phyloP scores from a whole-genome alignment of 2,113 vertebrate genomes.

The Centropus unirufus region DNA sequence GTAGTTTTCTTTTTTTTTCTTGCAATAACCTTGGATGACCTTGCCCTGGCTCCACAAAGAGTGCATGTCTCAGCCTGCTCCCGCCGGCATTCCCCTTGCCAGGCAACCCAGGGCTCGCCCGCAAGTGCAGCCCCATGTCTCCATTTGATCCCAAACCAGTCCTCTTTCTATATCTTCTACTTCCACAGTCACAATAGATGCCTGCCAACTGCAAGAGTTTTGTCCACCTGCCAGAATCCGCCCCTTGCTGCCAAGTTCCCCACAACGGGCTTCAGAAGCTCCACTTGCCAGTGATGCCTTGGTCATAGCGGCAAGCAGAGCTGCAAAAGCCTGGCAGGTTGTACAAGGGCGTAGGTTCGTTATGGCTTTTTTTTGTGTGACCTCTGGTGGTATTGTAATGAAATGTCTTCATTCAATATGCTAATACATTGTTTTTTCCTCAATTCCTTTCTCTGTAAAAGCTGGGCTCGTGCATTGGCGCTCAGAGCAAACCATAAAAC shows the following conservation, averaged over 20 bases:
- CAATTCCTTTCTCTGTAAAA: not conserved
- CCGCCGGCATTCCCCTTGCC: not conserved
- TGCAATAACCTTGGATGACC: not conserved
- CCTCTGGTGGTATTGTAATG: not conserved
- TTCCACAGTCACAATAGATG: not conserved
- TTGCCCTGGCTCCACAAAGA: not conserved
- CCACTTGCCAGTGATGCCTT: not conserved
- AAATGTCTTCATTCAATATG: not conserved
- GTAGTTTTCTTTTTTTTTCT: not conserved
- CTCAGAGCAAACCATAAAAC: not conserved
- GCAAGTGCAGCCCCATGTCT: not conserved
- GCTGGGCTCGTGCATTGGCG: rapidly evolving
- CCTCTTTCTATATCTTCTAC: not conserved
- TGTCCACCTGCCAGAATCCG: not conserved
- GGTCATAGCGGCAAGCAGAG: rapidly evolving
- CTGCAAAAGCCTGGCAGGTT: not conserved
- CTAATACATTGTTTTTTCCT: not conserved
- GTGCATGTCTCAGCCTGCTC: not conserved
- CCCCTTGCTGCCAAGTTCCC: not conserved
- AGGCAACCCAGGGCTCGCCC: rapidly evolving
- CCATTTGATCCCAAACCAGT: not conserved
- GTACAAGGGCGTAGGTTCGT: not conserved
- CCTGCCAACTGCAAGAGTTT: not conserved
- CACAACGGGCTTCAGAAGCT: not conserved
- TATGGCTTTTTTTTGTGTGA: not conserved